These are phyloP conservation scores for Sitta carolinensis DNA, from an alignment of 2,797 vertebrate genomes.

Conservation along the genomic window DNA sequence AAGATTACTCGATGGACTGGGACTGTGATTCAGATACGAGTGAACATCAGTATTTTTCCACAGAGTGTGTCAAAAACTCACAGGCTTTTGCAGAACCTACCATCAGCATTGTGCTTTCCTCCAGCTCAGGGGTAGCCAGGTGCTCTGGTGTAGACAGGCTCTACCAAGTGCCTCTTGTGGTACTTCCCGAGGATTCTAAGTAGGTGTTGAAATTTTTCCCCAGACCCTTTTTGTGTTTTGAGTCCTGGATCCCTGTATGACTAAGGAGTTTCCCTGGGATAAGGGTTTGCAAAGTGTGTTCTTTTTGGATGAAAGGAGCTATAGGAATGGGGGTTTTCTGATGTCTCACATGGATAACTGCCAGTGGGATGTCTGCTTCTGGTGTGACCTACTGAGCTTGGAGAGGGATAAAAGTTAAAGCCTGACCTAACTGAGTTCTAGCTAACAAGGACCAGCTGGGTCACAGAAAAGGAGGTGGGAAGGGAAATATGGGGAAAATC, in stretches of 20 bases:
- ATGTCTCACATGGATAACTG: conserved; percentile 1
- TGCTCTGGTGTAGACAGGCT: not conserved
- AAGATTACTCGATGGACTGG: not conserved
- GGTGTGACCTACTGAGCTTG: conserved; percentile 23
- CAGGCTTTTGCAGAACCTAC: not conserved
- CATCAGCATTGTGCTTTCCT: not conserved
- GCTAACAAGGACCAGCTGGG: conserved; percentile 21
- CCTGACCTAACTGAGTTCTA: conserved; percentile 7
- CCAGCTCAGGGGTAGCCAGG: not conserved
- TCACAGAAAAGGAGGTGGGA: not conserved
- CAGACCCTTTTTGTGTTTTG: not conserved
- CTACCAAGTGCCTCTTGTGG: not conserved
- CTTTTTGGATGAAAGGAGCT: not conserved
- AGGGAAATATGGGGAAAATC: not conserved
- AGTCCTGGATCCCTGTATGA: not conserved
- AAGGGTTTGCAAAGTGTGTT: not conserved
- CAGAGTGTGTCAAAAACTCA: not conserved
- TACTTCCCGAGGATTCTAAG: not conserved
- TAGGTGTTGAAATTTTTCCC: not conserved
- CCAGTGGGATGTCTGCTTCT: not conserved
- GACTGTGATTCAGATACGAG: not conserved
- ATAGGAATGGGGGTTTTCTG: not conserved
- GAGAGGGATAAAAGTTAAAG: conserved; percentile 21
- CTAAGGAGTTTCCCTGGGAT: not conserved
- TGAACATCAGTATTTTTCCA: not conserved